Conservation (phyloP, 2,888 invertebrate species). For the Perithous albicinctus region DNA sequence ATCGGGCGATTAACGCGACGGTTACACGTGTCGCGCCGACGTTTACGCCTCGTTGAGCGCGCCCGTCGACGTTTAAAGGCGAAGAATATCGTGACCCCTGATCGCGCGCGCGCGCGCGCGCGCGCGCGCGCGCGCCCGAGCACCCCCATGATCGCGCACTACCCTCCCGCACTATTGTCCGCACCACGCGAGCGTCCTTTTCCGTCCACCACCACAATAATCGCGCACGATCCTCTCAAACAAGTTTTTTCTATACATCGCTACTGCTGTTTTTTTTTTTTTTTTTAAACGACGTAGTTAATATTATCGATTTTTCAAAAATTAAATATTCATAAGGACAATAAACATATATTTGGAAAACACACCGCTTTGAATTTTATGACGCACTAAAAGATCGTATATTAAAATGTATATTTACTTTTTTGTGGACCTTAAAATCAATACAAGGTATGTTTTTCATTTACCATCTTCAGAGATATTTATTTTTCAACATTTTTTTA, state of each 20-base stretch:
- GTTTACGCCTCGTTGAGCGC: slow-evolving; percentile 81
- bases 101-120: slow-evolving; percentile 44
- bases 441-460: background rate
- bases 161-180: slow-evolving; percentile 63
- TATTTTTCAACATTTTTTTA: background rate
- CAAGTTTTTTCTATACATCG: slow-evolving; percentile 25
- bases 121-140: slow-evolving; percentile 40
- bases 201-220: slow-evolving; percentile 44
- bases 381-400: background rate
- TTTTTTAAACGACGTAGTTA: background rate
- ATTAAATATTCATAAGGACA: background rate
- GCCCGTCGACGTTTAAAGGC: slow-evolving; percentile 70
- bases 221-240: slow-evolving; percentile 37
- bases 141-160: too few relatives aligned
- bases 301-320: slow-evolving; percentile 8
- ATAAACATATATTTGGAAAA: background rate
- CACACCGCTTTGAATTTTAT: background rate
- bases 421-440: background rate
- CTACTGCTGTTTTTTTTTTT: background rate
- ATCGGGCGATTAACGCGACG: slow-evolving; percentile 84
- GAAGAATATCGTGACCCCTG: slow-evolving; percentile 66
- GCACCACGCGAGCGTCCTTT: slow-evolving; percentile 33
- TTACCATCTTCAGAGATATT: too few relatives aligned
- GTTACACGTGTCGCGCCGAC: slow-evolving; percentile 81
- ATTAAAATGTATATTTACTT: background rate